Evolutionary conservation across 2,113 vertebrate genomes (phyloP).

Genomic region (Atherinomorus stipes): DNA sequence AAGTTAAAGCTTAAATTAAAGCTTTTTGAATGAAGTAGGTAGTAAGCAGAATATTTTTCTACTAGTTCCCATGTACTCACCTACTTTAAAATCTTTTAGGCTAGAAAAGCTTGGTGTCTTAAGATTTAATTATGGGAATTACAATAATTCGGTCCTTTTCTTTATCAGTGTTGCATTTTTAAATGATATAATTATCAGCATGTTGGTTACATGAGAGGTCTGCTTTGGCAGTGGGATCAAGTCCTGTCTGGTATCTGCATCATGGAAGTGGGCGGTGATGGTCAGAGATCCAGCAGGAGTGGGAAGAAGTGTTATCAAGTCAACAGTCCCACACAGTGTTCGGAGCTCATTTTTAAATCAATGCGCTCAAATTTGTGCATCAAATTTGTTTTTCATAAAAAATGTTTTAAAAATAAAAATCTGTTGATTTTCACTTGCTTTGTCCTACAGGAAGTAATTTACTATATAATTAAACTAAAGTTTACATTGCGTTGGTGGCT

Average conservation of each 20-base stretch:
- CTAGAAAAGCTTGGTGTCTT: too few species aligned
- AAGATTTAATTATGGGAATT: neutral
- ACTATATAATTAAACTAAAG: constrained; percentile 26
- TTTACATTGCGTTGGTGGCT: constrained; percentile 33
- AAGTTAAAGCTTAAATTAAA: too few species aligned
- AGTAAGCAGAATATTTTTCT: too few species aligned
- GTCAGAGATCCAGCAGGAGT: neutral
- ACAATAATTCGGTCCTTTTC: neutral
- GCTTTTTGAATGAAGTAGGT: too few species aligned
- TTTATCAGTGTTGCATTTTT: neutral
- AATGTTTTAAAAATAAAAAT: neutral
- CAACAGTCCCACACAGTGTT: neutral
- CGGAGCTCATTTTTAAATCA: neutral
- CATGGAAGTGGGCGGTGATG: neutral
- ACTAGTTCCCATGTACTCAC: too few species aligned
- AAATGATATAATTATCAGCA: neutral
- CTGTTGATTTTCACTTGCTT: neutral
- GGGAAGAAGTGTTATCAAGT: neutral
- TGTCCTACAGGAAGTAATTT: constrained; percentile 17
- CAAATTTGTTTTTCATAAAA: neutral
- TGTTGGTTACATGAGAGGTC: too few species aligned
- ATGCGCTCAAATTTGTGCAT: neutral
- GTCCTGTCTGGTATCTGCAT: neutral
- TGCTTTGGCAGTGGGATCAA: neutral
- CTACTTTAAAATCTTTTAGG: too few species aligned